phyloP scores from a whole-genome alignment of 2,797 vertebrate species.

The Diceros bicornis region DNA sequence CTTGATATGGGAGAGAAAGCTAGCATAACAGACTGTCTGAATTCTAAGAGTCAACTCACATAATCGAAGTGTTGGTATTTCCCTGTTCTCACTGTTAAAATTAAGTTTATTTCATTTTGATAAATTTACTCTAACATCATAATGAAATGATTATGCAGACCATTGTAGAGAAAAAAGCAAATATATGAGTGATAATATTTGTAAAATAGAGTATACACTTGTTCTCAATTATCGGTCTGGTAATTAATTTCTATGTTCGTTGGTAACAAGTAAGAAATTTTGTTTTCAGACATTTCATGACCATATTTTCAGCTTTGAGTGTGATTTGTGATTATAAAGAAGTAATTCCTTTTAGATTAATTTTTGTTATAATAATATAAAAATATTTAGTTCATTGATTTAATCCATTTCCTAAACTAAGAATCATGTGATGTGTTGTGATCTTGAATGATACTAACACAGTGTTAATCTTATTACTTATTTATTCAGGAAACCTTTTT shows the following conservation, averaged over 20 bases:
- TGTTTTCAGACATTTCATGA: not conserved
- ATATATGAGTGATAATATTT: slow-evolving; percentile 63
- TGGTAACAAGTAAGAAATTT: slow-evolving; percentile 68
- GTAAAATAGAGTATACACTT: slow-evolving; percentile 82
- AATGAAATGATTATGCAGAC: slow-evolving; percentile 48
- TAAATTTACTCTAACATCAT: slow-evolving; percentile 80
- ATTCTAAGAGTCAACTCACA: slow-evolving; percentile 64
- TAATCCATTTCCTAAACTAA: not conserved
- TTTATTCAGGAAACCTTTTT: not conserved
- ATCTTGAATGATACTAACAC: not conserved
- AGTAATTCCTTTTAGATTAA: not conserved
- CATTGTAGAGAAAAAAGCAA: not conserved
- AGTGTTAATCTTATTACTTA: not conserved
- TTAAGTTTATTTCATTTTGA: slow-evolving; percentile 78
- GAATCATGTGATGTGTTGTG: not conserved
- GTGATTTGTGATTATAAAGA: not conserved
- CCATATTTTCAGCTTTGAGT: slow-evolving; percentile 1
- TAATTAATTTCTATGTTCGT: slow-evolving; percentile 85
- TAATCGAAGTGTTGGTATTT: slow-evolving; percentile 75
- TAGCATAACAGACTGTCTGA: not conserved
- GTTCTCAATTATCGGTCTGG: slow-evolving; percentile 64
- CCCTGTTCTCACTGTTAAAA: slow-evolving; percentile 75
- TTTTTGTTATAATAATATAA: not conserved
- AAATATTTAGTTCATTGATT: not conserved
- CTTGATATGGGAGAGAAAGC: not conserved